phyloP scores from a whole-genome alignment of 2,797 vertebrate genomes.

The Tachyglossus aculeatus region DNA sequence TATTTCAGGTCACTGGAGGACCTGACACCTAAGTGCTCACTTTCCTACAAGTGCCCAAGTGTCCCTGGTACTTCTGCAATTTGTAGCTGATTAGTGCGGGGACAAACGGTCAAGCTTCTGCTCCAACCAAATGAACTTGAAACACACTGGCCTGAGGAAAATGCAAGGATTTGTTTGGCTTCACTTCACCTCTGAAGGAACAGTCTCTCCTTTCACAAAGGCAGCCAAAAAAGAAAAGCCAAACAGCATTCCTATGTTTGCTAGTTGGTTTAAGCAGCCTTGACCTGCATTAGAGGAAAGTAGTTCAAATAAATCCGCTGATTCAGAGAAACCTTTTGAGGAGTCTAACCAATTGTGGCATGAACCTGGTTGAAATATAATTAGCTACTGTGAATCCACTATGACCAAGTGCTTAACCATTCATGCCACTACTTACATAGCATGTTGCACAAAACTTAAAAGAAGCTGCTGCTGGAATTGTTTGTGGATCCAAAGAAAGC shows the following conservation, averaged over 20 bases:
- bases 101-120: neutral
- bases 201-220: neutral
- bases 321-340: neutral
- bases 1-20: too few species aligned
- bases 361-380: too few species aligned
- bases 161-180: neutral
- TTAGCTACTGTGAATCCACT: too few species aligned
- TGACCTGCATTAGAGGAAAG: conserved; percentile 10
- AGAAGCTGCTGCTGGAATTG: too few species aligned
- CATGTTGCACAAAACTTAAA: too few species aligned
- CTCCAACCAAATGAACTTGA: neutral
- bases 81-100: neutral
- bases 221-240: neutral
- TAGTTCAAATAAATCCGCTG: neutral
- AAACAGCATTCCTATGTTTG: neutral
- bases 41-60: neutral
- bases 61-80: neutral
- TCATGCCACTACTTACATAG: too few species aligned
- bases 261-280: too few species aligned
- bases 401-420: too few species aligned
- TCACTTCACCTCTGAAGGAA: neutral
- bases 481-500: too few species aligned
- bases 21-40: neutral
- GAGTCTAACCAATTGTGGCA: too few species aligned
- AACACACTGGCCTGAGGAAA: neutral